Evolutionary conservation across 2,888 invertebrate species (phyloP).

Genomic region (Chaitophorus viminalis): DNA sequence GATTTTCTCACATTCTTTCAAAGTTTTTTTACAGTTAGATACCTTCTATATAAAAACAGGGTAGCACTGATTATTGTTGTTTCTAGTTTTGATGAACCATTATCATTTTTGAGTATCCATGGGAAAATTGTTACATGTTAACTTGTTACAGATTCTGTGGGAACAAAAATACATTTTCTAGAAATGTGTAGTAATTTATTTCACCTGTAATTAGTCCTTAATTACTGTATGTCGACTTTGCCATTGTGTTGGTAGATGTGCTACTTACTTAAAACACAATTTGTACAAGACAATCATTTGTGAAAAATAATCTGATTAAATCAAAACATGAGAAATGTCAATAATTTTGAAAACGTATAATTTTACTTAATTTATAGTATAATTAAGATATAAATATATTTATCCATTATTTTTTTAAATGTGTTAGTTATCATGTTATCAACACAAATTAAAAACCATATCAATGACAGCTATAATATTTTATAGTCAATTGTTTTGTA

Average conservation of each 20-base stretch:
- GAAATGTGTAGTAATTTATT: slow-evolving; percentile 43
- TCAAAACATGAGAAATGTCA: slow-evolving; percentile 14
- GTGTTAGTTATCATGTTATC: no score
- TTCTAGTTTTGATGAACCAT: slow-evolving; percentile 34
- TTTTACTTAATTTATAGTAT: slow-evolving; percentile 1
- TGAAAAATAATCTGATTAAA: no score
- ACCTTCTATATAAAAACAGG: neutral
- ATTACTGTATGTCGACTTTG: slow-evolving; percentile 17
- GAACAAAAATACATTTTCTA: slow-evolving; percentile 51
- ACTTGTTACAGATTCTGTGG: slow-evolving; percentile 55
- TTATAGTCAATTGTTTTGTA: no score
- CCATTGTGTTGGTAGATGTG: slow-evolving; percentile 39
- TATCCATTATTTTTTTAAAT: no score
- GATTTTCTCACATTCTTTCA: slow-evolving; percentile 26
- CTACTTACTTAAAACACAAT: slow-evolving; percentile 37
- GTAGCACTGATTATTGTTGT: slow-evolving; percentile 22
- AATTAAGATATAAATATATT: neutral
- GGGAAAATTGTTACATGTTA: slow-evolving; percentile 43
- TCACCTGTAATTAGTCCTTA: slow-evolving; percentile 42
- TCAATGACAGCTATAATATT: no score
- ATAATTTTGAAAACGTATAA: slow-evolving; percentile 2
- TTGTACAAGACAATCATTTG: slow-evolving; percentile 25
- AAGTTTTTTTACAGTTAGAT: slow-evolving; percentile 30
- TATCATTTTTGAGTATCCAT: slow-evolving; percentile 42
- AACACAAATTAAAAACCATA: no score